phyloP scores from a whole-genome alignment of 2,888 invertebrate species.

The Thereva nobilitata region DNA sequence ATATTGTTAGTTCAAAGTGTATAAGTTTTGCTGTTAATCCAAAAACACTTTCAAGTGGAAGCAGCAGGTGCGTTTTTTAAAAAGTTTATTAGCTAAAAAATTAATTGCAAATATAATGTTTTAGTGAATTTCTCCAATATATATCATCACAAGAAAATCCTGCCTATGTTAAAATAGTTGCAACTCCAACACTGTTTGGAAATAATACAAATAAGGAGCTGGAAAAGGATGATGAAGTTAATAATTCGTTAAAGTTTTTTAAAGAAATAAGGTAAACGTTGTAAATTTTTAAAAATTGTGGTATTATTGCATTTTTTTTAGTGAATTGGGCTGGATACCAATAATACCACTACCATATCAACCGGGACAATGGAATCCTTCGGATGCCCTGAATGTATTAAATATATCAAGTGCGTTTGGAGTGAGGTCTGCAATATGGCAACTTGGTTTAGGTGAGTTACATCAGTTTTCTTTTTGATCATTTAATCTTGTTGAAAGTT shows the following conservation, averaged over 20 bases:
- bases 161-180: conserved; percentile 34
- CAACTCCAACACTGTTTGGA: conserved; percentile 4
- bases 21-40: conserved; percentile 73
- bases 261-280: conserved; percentile 2
- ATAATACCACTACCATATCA: conserved; percentile 34
- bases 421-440: conserved; percentile 34
- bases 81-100: neutral
- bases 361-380: conserved; percentile 33
- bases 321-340: conserved; percentile 32
- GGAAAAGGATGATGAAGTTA: neutral
- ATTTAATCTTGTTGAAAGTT: too few species aligned
- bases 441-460: conserved; percentile 34
- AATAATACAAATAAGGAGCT: conserved; percentile 10
- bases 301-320: neutral
- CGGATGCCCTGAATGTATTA: conserved; percentile 27
- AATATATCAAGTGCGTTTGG: conserved; percentile 34
- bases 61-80: conserved; percentile 34
- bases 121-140: conserved; percentile 26
- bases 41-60: conserved; percentile 61
- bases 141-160: conserved; percentile 36
- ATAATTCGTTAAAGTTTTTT: conserved; percentile 20
- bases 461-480: too few species aligned
- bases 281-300: neutral
- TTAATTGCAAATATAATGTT: neutral
- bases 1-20: conserved; percentile 67